phyloP scores from a whole-genome alignment of 2,113 vertebrate species.

The Odocoileus virginianus region DNA sequence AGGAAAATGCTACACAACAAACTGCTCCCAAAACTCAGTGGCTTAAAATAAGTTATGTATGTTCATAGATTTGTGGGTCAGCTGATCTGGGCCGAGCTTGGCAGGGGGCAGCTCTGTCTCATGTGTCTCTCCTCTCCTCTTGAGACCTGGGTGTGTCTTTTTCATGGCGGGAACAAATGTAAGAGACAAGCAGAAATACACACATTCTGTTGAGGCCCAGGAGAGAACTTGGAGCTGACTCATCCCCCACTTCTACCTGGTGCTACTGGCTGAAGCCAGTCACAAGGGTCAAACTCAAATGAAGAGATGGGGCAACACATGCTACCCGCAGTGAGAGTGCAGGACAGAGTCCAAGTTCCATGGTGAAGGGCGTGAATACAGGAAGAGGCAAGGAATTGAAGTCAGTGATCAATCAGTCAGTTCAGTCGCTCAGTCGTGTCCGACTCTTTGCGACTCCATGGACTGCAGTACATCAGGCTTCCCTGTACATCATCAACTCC shows the following conservation, averaged over 20 bases:
- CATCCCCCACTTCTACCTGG: accelerated
- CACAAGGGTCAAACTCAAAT: background rate
- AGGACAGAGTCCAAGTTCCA: background rate
- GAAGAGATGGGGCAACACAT: background rate
- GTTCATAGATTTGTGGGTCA: background rate
- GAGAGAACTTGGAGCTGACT: background rate
- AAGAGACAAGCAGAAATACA: background rate
- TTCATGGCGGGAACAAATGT: accelerated
- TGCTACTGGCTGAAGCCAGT: background rate
- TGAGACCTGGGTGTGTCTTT: background rate
- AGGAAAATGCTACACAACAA: background rate
- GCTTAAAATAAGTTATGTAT: background rate
- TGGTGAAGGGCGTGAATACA: accelerated
- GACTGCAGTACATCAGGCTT: background rate
- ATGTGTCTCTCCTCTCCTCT: background rate
- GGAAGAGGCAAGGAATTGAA: background rate
- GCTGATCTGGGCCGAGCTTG: background rate
- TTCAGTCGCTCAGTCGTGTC: background rate
- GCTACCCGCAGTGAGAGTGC: accelerated
- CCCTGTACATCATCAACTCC: background rate
- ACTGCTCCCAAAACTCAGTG: background rate
- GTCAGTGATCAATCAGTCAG: background rate
- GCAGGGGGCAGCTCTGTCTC: background rate
- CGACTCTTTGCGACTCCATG: background rate
- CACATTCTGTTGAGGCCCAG: background rate